phyloP scores from a whole-genome alignment of 2,113 vertebrate genomes.

The Passer montanus region DNA sequence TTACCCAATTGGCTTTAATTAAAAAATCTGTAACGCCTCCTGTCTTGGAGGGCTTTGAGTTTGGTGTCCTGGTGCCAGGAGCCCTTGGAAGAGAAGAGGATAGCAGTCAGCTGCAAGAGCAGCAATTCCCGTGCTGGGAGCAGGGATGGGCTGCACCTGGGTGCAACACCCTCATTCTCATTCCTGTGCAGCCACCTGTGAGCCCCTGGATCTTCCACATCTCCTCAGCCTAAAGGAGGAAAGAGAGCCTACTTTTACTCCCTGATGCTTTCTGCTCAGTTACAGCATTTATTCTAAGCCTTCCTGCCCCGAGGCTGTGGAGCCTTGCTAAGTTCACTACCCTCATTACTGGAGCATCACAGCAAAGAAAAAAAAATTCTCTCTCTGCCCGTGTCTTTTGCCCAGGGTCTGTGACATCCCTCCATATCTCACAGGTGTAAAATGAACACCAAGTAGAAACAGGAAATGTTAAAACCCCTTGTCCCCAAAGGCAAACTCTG shows the following conservation, averaged over 20 bases:
- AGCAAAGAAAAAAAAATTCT: not conserved
- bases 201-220: not conserved
- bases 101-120: not conserved
- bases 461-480: not conserved
- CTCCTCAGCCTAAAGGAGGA: not conserved
- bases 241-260: not conserved
- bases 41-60: not conserved
- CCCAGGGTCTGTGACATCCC: constrained; percentile 9
- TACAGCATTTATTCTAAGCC: constrained; percentile 19
- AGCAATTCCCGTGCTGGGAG: fast-evolving
- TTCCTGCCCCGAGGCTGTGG: not conserved
- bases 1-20: constrained; percentile 17
- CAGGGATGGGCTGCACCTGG: fast-evolving
- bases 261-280: constrained; percentile 10
- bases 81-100: not conserved
- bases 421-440: constrained; percentile 19
- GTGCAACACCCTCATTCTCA: not conserved
- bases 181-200: not conserved
- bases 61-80: not conserved
- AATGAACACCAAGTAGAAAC: not conserved
- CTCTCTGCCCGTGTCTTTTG: not conserved
- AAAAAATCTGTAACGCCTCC: not conserved
- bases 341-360: not conserved
- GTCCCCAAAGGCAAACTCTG: not conserved
- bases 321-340: not conserved